Evolutionary conservation across 2,113 vertebrate genomes (phyloP).

Genomic region (Gnathonemus echidnorhynchus): DNA sequence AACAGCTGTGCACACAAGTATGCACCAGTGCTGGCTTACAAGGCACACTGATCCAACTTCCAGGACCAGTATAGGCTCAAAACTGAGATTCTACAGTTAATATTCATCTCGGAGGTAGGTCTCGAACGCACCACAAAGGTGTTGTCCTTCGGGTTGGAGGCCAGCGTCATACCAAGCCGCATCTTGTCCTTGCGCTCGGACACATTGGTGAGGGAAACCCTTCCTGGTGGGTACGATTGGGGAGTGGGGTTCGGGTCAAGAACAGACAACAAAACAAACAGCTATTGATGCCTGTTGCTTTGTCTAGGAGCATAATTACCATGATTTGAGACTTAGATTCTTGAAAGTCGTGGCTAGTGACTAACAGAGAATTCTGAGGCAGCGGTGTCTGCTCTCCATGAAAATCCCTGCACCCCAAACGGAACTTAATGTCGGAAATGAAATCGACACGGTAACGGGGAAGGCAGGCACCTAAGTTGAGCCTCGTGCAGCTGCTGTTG

Average conservation of each 20-base stretch:
- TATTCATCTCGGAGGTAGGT: background rate
- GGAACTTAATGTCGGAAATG: background rate
- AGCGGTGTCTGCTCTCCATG: background rate
- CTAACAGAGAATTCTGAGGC: background rate
- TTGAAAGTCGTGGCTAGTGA: background rate
- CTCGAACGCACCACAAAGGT: slow-evolving; percentile 83
- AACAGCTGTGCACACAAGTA: background rate
- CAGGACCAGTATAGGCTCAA: background rate
- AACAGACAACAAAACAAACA: background rate
- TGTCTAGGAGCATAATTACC: background rate
- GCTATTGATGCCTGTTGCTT: background rate
- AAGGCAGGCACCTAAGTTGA: slow-evolving; percentile 75
- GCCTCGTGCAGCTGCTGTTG: slow-evolving; percentile 78
- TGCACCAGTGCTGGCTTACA: background rate
- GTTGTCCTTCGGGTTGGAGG: slow-evolving; percentile 85
- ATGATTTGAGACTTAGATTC: background rate
- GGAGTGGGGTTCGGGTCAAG: background rate
- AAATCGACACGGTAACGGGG: background rate
- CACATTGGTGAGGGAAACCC: slow-evolving; percentile 91
- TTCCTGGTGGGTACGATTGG: slow-evolving; percentile 64
- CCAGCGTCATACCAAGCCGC: slow-evolving; percentile 89
- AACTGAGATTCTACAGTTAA: background rate
- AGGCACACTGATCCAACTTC: background rate
- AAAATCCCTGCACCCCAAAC: background rate
- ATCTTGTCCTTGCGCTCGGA: slow-evolving; percentile 96